Percentiles rank a stretch among this genome's conserved stretches.
These are phyloP conservation scores for Geococcyx californianus DNA, from an alignment of 2,113 vertebrate species.

Conservation along the genomic window DNA sequence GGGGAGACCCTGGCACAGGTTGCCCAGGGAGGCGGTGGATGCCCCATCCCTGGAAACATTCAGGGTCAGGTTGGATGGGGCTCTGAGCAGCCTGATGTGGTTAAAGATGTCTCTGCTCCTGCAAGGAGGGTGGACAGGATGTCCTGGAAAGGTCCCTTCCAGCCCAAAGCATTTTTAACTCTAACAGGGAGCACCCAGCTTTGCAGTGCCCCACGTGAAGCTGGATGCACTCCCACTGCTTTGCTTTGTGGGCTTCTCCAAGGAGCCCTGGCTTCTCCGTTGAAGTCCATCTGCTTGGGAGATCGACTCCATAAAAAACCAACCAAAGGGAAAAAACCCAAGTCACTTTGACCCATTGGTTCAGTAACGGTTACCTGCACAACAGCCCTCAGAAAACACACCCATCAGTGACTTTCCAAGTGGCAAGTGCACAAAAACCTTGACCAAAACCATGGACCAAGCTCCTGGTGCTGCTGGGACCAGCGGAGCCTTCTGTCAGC, in stretches of 20 bases:
- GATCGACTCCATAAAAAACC: rapidly evolving
- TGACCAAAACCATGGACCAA: neutral
- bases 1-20: too few species aligned
- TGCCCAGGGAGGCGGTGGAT: too few species aligned
- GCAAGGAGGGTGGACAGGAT: too few species aligned
- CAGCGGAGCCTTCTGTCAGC: neutral
- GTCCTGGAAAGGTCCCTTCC: too few species aligned
- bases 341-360: rapidly evolving
- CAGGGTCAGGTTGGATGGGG: too few species aligned
- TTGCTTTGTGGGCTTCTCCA: neutral
- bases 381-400: neutral
- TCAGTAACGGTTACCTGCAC: neutral
- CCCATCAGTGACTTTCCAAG: rapidly evolving
- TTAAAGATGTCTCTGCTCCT: too few species aligned
- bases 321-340: neutral
- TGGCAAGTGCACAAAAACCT: neutral
- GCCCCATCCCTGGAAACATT: too few species aligned
- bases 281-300: neutral
- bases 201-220: neutral
- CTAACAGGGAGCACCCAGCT: neutral
- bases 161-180: too few species aligned
- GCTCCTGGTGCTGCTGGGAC: neutral
- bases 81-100: too few species aligned
- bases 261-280: neutral
- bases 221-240: neutral